phyloP scores from a whole-genome alignment of 2,113 vertebrate genomes.

The Sorex fumeus region DNA sequence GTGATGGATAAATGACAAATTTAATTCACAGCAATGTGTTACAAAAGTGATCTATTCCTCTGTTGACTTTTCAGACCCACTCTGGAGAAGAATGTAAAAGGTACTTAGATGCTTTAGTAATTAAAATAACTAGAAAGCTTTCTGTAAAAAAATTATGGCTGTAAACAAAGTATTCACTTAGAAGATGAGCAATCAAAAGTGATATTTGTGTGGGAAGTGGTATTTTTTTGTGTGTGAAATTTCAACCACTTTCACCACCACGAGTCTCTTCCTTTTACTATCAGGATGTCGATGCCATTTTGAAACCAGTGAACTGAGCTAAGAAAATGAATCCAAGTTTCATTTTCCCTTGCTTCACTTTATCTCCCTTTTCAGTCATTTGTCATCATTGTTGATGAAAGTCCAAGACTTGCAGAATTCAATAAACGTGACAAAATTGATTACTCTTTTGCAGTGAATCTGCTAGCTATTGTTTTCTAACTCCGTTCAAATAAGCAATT shows the following conservation, averaged over 20 bases:
- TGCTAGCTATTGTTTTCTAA: slow-evolving; percentile 18
- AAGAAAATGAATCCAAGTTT: slow-evolving; percentile 16
- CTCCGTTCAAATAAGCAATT: neutral
- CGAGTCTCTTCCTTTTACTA: neutral
- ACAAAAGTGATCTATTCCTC: too few relatives aligned
- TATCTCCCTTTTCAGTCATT: slow-evolving; percentile 47
- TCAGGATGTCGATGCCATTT: slow-evolving; percentile 56
- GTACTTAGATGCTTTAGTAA: slow-evolving; percentile 56
- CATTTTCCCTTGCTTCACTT: slow-evolving; percentile 34
- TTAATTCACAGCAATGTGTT: neutral
- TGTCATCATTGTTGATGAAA: slow-evolving; percentile 43
- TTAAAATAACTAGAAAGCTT: slow-evolving; percentile 35
- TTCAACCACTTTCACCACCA: neutral
- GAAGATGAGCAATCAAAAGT: slow-evolving; percentile 58
- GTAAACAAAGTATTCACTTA: slow-evolving; percentile 40
- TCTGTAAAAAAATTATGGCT: slow-evolving; percentile 24
- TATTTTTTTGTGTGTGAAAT: neutral
- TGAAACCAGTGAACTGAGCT: slow-evolving; percentile 18
- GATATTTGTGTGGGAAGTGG: slow-evolving; percentile 54
- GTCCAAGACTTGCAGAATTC: neutral
- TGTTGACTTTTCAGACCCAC: slow-evolving; percentile 8
- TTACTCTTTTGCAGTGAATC: neutral
- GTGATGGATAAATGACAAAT: too few relatives aligned
- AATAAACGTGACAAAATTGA: slow-evolving; percentile 13
- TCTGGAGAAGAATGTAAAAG: neutral